A percentile compares a stretch with the other conserved stretches of the same genome.
Conservation (phyloP, 2,888 invertebrate genomes). For the Alsophila aescularia region DNA sequence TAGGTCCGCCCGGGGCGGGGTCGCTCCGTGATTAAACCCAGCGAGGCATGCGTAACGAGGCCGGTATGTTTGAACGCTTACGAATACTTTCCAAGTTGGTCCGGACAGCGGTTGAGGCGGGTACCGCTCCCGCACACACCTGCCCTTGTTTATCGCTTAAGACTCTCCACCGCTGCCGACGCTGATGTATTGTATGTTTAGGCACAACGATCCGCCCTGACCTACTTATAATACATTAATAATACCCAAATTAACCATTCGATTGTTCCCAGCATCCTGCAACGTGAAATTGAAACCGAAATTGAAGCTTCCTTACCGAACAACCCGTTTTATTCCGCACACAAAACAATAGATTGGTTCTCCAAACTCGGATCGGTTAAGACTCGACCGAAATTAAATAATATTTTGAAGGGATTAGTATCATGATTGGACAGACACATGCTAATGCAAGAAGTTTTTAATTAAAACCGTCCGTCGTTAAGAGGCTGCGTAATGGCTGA, state of each 20-base stretch:
- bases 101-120: constrained; percentile 69
- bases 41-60: constrained; percentile 81
- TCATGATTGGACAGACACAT: constrained; percentile 75
- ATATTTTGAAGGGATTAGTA: constrained; percentile 78
- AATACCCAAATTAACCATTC: constrained; percentile 57
- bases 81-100: constrained; percentile 77
- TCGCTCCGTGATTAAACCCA: constrained; percentile 78
- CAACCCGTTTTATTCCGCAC: constrained; percentile 35
- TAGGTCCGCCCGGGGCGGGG: constrained; percentile 71
- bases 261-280: constrained; percentile 29
- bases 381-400: constrained; percentile 68
- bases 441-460: constrained; percentile 84
- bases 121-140: constrained; percentile 59
- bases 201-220: constrained; percentile 55
- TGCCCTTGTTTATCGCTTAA: constrained; percentile 76
- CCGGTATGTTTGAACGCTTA: constrained; percentile 79
- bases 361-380: constrained; percentile 40
- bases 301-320: constrained; percentile 29
- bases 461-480: constrained; percentile 82
- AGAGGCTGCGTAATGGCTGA: constrained; percentile 83
- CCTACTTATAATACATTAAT: constrained; percentile 69
- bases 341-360: constrained; percentile 41
- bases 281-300: constrained; percentile 18
- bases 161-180: constrained; percentile 57
- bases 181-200: constrained; percentile 71